Evolutionary conservation across 2,888 invertebrate genomes (phyloP).

Genomic region (Hoplodrina blanda): DNA sequence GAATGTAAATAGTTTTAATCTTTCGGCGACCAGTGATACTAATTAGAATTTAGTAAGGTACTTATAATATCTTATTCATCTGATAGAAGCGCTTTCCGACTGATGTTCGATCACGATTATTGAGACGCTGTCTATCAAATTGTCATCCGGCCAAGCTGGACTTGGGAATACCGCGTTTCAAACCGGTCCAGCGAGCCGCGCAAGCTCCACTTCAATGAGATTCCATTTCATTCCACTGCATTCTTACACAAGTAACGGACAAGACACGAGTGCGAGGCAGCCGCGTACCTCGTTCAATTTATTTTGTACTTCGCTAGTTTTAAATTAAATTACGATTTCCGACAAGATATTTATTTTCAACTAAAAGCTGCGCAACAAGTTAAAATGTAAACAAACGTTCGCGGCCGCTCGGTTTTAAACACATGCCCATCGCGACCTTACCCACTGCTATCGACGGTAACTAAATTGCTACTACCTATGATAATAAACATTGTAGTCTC

Average conservation of each 20-base stretch:
- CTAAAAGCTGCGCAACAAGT: constrained; percentile 70
- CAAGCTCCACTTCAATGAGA: constrained; percentile 88
- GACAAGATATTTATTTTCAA: constrained; percentile 62
- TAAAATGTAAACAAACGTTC: constrained; percentile 68
- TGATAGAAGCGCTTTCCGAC: constrained; percentile 52
- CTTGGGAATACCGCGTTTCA: constrained; percentile 76
- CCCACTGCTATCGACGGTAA: constrained; percentile 71
- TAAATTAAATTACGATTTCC: constrained; percentile 62
- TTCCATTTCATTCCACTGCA: constrained; percentile 89
- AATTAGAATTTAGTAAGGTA: constrained; percentile 55
- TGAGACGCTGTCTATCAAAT: constrained; percentile 84
- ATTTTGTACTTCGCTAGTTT: constrained; percentile 43
- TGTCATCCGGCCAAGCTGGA: constrained; percentile 82
- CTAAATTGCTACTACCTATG: constrained; percentile 65
- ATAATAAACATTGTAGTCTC: constrained; percentile 69
- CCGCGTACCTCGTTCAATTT: constrained; percentile 60
- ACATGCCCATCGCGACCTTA: constrained; percentile 76
- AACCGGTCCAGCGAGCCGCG: constrained; percentile 84
- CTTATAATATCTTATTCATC: constrained; percentile 56
- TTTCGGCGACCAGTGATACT: constrained; percentile 26
- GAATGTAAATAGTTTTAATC: constrained; percentile 23
- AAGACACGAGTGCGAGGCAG: constrained; percentile 71
- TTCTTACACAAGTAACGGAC: constrained; percentile 89
- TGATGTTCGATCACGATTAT: constrained; percentile 74
- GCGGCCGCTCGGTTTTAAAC: constrained; percentile 55